Percentiles rank a stretch among this genome's conserved stretches.
Conservation (phyloP, 1,140 invertebrate genomes). For the Neuroterus valhalla region DNA sequence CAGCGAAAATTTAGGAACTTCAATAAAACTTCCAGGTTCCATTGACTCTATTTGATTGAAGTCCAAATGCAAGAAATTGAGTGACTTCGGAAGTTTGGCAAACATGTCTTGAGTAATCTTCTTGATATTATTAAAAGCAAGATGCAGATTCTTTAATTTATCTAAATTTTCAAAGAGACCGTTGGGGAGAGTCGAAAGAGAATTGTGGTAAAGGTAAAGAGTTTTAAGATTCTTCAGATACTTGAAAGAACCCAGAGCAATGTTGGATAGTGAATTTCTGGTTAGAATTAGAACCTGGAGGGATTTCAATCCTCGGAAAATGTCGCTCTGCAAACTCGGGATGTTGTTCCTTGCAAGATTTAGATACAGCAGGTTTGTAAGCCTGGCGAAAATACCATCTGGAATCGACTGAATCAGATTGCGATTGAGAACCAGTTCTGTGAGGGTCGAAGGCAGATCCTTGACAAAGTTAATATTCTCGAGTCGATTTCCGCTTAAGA, state of each 20-base stretch:
- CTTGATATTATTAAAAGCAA: constrained; percentile 51
- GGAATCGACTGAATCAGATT: constrained; percentile 52
- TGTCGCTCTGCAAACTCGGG: constrained; percentile 31
- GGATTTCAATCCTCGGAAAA: constrained; percentile 48
- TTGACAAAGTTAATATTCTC: constrained; percentile 44
- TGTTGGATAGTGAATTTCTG: constrained; percentile 42
- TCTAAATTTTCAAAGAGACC: constrained; percentile 46
- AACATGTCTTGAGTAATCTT: constrained; percentile 47
- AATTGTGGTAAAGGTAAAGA: constrained; percentile 49
- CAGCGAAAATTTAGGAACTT: constrained; percentile 46
- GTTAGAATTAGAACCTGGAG: constrained; percentile 44
- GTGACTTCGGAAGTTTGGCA: constrained; percentile 42
- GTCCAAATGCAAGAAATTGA: constrained; percentile 49
- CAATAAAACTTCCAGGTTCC: constrained; percentile 48
- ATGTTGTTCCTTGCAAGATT: constrained; percentile 53
- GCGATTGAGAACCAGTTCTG: constrained; percentile 36
- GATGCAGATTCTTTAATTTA: constrained; percentile 46
- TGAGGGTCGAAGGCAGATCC: constrained; percentile 50
- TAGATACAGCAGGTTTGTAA: constrained; percentile 45
- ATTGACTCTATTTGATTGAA: constrained; percentile 53
- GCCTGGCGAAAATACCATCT: constrained; percentile 37
- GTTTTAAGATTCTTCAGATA: constrained; percentile 40
- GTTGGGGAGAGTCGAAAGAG: constrained; percentile 39
- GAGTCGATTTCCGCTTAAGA: constrained; percentile 47
- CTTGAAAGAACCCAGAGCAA: constrained; percentile 46